Percentiles rank a stretch among this genome's conserved stretches.
phyloP scores from a whole-genome alignment of 2,113 vertebrate species.

The Poeciliopsis retropinna region DNA sequence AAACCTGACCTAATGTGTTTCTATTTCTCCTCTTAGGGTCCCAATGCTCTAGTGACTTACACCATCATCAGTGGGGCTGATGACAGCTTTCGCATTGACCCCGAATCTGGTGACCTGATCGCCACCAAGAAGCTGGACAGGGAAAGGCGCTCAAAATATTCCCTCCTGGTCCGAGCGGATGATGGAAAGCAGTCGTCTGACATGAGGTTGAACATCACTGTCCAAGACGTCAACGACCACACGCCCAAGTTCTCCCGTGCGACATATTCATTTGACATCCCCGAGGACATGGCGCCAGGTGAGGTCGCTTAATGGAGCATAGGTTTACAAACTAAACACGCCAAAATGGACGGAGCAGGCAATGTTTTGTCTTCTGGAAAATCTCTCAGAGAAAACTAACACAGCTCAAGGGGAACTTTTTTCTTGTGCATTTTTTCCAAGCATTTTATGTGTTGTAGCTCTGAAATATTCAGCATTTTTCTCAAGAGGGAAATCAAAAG shows the following conservation, averaged over 20 bases:
- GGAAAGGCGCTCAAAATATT: constrained; percentile 93
- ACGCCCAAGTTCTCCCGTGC: constrained; percentile 90
- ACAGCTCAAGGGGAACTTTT: constrained; percentile 3
- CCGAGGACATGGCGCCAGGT: constrained; percentile 92
- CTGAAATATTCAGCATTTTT: constrained; percentile 29
- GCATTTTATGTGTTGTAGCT: constrained; percentile 18
- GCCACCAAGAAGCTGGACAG: constrained; percentile 92
- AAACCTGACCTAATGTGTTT: neutral
- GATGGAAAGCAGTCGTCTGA: constrained; percentile 95
- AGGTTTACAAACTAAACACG: neutral
- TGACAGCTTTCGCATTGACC: constrained; percentile 94
- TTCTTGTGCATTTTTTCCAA: constrained; percentile 2
- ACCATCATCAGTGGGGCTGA: constrained; percentile 96
- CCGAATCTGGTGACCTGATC: constrained; percentile 92
- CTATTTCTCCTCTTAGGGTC: constrained; percentile 80
- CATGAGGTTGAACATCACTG: constrained; percentile 92
- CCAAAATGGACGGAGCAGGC: neutral
- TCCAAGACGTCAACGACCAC: constrained; percentile 95
- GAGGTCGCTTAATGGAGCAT: constrained; percentile 30
- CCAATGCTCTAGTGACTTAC: constrained; percentile 95
- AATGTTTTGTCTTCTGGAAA: constrained; percentile 37
- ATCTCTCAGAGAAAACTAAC: neutral
- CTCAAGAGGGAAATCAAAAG: constrained; percentile 35
- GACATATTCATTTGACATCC: constrained; percentile 93
- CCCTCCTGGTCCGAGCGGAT: constrained; percentile 91